These are phyloP conservation scores for Seira musarum DNA, from an alignment of 2,888 invertebrate genomes.

Conservation along the genomic window DNA sequence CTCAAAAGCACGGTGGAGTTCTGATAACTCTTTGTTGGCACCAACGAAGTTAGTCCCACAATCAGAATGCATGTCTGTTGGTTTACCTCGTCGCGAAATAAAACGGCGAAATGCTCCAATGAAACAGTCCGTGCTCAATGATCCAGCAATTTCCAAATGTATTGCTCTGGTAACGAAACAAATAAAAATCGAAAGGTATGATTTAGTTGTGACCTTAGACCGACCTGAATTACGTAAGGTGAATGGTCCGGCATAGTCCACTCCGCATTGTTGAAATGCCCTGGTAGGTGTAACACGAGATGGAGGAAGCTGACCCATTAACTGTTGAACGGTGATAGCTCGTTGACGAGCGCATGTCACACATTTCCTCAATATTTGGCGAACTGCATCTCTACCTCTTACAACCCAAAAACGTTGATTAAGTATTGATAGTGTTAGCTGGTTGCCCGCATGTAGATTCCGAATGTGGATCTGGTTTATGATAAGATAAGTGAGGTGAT, in stretches of 20 bases:
- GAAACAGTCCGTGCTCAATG: constrained; percentile 70
- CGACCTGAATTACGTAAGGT: not conserved
- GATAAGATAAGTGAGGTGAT: not conserved
- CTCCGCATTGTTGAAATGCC: constrained; percentile 9
- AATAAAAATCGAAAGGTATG: constrained; percentile 28
- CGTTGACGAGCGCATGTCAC: constrained; percentile 14
- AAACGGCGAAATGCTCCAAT: constrained; percentile 70
- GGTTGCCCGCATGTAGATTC: not conserved
- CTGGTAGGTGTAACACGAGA: constrained; percentile 15
- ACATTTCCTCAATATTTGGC: constrained; percentile 4
- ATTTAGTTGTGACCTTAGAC: not conserved
- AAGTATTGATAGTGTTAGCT: not conserved
- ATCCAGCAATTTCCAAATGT: constrained; percentile 70
- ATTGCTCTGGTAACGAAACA: constrained; percentile 36
- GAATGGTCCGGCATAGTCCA: constrained; percentile 36
- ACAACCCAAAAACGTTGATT: not conserved
- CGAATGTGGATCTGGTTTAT: not conserved
- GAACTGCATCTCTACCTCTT: not conserved
- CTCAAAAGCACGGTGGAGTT: not conserved
- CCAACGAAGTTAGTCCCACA: constrained; percentile 69
- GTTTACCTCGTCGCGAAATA: constrained; percentile 69
- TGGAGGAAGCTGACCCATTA: constrained; percentile 23
- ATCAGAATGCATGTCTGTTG: constrained; percentile 70
- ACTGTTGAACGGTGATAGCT: not conserved
- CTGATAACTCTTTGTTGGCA: constrained; percentile 66